phyloP scores from a whole-genome alignment of 2,888 invertebrate species.

The Phaonia tiefii region DNA sequence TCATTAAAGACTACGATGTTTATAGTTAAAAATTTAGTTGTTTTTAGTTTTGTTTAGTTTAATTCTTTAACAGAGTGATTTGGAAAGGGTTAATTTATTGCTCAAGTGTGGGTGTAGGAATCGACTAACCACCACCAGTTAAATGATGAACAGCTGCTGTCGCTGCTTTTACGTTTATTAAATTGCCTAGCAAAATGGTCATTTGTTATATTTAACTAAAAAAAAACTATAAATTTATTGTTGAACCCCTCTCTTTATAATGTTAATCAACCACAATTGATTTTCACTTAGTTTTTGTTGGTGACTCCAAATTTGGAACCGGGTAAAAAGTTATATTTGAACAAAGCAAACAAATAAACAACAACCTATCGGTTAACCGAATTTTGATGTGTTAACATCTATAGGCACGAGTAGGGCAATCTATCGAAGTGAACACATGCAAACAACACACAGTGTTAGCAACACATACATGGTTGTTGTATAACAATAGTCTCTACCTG shows the following conservation, averaged over 20 bases:
- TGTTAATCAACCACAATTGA: conserved; percentile 41
- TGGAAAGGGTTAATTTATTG: conserved; percentile 13
- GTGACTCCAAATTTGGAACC: too few relatives aligned
- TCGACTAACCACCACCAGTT: background rate
- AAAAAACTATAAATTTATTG: background rate
- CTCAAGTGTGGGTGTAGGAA: conserved; percentile 5
- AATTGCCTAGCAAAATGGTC: background rate
- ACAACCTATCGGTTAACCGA: too few relatives aligned
- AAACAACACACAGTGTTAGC: too few relatives aligned
- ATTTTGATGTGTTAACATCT: too few relatives aligned
- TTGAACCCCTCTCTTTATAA: background rate
- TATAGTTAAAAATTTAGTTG: conserved; percentile 11
- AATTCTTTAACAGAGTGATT: background rate
- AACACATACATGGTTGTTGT: too few relatives aligned
- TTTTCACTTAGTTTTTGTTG: conserved; percentile 10
- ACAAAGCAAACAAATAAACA: too few relatives aligned
- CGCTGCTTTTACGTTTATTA: too few relatives aligned
- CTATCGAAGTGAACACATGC: too few relatives aligned
- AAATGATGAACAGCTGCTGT: conserved; percentile 5
- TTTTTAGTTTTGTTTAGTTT: conserved; percentile 6
- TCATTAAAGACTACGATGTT: conserved; percentile 32
- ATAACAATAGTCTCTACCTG: too few relatives aligned
- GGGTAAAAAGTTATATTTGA: too few relatives aligned
- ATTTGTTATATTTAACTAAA: background rate
- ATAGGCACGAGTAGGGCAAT: too few relatives aligned